Evolutionary conservation across 2,888 invertebrate species (phyloP), one percentile per base, ranked within the genome.

Genomic region (Chrysina gloriosa): DNA sequence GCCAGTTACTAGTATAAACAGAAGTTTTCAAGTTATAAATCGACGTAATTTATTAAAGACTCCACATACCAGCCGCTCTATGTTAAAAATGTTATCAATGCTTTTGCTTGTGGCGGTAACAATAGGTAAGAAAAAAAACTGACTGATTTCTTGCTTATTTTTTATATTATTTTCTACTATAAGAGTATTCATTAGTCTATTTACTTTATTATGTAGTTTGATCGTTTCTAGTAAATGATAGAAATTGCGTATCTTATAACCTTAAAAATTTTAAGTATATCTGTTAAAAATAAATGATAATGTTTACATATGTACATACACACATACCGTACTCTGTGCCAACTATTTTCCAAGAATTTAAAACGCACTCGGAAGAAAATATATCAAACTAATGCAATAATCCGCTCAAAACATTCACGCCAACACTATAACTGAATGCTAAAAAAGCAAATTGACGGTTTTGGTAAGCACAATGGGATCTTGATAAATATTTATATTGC

Each of bases 291-390:
- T 45, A 42, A 14, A 42, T 16, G 42, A 29, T 25, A 61, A 42
- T 61, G 42, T 61, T 61, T 61, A 25, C 25, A 58, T 25, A n/a
- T n/a, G n/a, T n/a, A 54, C 19, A 52, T 27, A 25, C 31, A 31
- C 31, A 56, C 56, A 56, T 56, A 61, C 58, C 58, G 29, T 27
- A 19, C 25, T 42, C 19, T n/a, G 58, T 61, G 58, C 58, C 58
- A 61, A 61, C 27, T 61, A 27, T 27, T 27, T 61, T 42, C 42
- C 42, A 25, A 25, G 42, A 61, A 61, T 16, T 61, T 19, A 9
- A 61, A 61, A 42, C 58, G 9, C 25, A 25, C 42, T 39, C 27
- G 19, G 21, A 39, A 42, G 9, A 42, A 25, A 27, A 25, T 14
- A 58, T 11, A 5, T 23, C 3, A 11, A 25, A 42, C 16, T 14